Base-by-base conservation (phyloP, 2,888 invertebrate genomes). In the Harpalus rufipes region DNA sequence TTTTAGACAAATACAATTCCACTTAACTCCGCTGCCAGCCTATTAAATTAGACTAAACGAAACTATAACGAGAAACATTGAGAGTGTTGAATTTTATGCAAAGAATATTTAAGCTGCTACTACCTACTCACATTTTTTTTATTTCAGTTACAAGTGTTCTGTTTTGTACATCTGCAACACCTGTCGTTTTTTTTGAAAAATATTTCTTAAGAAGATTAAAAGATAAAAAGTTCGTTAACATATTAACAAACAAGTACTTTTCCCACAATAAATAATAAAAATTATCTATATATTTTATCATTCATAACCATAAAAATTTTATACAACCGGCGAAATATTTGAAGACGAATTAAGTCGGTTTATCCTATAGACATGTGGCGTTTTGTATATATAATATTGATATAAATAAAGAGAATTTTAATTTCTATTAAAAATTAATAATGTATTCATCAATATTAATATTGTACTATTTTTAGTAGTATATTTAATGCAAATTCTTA, bases 1-100 rank as follows among this genome's bases (percentile, higher is more conserved):
- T 68, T 68, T 68, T 68, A 68, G 68, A 14, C 68, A 68, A 32
- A 68, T 68, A 68, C 68, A 68, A 68, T 68, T 68, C 68, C 39
- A 32, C 25, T 68, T 39, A 68, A 68, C 68, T 39, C 7, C 39
- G n/a, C 68, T 68, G 14, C 25, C 39, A 6, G 32, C 39, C 68
- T 68, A 68, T 68, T 68, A 68, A 68, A 68, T 68, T 68, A 14
- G 44, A 51, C 44, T 32, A 12, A 68, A 68, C 39, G 25, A 68
- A 68, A 68, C 68, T 68, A 68, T 39, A 21, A 63, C n/a, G n/a
- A 68, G 68, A 68, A 63, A 39, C 39, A 39, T 39, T 32, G 25
- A 6, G 32, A 68, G 39, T 39, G 32, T 59, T 68, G 32, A 39
- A 68, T 68, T 68, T 32, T n/a, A 68, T 32, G 68, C 68, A 68